Percentiles rank a stretch among this genome's conserved stretches.
Conservation (phyloP, 2,888 invertebrate genomes). For the Andrena haemorrhoa region DNA sequence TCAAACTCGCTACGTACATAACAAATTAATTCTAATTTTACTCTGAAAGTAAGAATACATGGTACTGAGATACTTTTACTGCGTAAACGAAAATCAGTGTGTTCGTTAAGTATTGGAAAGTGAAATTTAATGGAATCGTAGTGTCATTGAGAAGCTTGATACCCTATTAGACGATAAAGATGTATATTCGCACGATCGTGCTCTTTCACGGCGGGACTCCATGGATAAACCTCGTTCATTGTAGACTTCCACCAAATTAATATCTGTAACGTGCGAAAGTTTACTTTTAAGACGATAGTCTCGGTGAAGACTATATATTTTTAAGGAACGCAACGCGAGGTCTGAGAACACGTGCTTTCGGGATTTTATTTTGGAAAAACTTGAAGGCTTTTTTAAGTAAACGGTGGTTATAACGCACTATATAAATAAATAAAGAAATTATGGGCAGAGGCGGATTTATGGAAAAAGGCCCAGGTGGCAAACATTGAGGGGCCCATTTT, state of each 20-base stretch:
- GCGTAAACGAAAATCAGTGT: neutral
- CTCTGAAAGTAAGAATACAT: slow-evolving; percentile 85
- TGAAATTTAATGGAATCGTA: slow-evolving; percentile 15
- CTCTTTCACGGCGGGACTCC: slow-evolving; percentile 94
- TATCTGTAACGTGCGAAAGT: slow-evolving; percentile 71
- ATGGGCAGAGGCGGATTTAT: too few species aligned
- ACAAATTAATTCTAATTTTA: slow-evolving; percentile 90
- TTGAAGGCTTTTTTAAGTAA: too few species aligned
- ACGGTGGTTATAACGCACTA: too few species aligned
- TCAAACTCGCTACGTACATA: slow-evolving; percentile 95
- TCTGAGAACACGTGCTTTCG: too few species aligned
- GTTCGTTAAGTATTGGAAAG: neutral
- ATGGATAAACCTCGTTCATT: slow-evolving; percentile 95
- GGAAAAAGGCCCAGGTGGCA: too few species aligned
- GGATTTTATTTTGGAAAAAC: too few species aligned
- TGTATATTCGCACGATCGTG: slow-evolving; percentile 96
- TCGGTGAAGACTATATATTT: neutral
- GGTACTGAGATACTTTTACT: slow-evolving; percentile 12
- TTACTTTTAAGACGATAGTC: neutral
- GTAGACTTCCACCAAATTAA: slow-evolving; percentile 94
- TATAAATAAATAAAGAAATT: too few species aligned
- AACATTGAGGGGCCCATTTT: too few species aligned
- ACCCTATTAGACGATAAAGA: slow-evolving; percentile 91
- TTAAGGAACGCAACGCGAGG: too few species aligned
- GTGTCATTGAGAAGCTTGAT: slow-evolving; percentile 65